These are phyloP conservation scores for Andinoacara biseriatus DNA, from an alignment of 2,113 vertebrate species.

Conservation along the genomic window DNA sequence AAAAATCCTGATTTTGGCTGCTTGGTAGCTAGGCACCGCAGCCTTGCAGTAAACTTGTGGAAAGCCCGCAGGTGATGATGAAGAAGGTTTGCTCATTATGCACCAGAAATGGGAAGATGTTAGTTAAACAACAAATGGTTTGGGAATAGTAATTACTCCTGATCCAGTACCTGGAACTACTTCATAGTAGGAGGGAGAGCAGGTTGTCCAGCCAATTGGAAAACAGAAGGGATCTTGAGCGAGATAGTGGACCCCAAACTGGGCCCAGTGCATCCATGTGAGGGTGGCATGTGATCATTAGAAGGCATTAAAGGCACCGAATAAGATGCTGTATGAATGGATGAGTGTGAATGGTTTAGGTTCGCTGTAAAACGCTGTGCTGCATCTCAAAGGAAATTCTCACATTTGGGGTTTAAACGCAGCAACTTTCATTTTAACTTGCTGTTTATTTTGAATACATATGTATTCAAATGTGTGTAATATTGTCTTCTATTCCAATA, in stretches of 20 bases:
- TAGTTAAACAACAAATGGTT: too few species aligned
- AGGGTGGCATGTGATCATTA: neutral
- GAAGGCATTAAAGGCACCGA: neutral
- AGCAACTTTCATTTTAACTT: neutral
- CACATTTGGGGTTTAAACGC: neutral
- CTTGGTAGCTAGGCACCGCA: neutral
- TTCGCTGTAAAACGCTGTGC: neutral
- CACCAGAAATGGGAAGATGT: neutral
- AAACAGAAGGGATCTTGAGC: too few species aligned
- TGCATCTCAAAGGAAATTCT: neutral
- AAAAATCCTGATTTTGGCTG: neutral
- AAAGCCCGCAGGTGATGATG: neutral
- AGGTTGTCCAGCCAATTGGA: too few species aligned
- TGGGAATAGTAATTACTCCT: too few species aligned
- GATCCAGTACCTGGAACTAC: too few species aligned
- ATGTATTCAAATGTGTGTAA: too few species aligned
- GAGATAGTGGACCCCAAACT: too few species aligned
- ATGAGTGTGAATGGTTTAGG: neutral
- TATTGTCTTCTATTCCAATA: neutral
- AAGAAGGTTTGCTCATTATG: neutral
- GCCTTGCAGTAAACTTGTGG: neutral
- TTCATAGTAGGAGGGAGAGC: too few species aligned
- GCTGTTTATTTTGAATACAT: too few species aligned
- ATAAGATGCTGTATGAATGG: neutral
- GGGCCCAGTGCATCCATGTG: too few species aligned